Evolutionary conservation across 1,140 invertebrate genomes (phyloP).

Genomic region (Cyclina sinensis): DNA sequence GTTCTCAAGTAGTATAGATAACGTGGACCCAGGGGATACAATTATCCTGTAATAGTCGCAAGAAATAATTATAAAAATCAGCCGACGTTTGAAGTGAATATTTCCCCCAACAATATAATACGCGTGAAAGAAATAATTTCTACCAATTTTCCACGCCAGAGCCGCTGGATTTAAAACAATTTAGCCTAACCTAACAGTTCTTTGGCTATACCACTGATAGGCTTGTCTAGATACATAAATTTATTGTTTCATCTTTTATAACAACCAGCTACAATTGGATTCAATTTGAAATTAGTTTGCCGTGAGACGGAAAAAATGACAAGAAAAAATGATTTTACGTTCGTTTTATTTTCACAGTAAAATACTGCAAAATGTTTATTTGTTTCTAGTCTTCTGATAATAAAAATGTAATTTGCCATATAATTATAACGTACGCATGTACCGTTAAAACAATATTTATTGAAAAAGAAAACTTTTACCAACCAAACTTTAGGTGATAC

Average conservation of each 20-base stretch:
- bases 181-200: slow-evolving; percentile 11
- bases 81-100: background rate
- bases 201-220: background rate
- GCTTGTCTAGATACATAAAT: background rate
- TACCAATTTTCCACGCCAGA: slow-evolving; percentile 28
- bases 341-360: too few species aligned
- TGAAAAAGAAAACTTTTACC: too few species aligned
- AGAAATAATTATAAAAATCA: slow-evolving; percentile 16
- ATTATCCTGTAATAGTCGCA: slow-evolving; percentile 3
- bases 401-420: too few species aligned
- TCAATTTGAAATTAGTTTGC: slow-evolving; percentile 5
- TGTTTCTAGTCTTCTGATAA: too few species aligned
- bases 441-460: too few species aligned
- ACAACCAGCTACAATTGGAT: background rate
- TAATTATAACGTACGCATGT: too few species aligned
- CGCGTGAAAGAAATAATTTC: slow-evolving; percentile 25
- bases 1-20: background rate
- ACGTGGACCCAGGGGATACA: background rate
- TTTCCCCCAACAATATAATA: background rate
- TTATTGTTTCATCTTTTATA: background rate
- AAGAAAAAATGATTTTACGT: too few species aligned
- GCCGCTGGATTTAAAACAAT: slow-evolving; percentile 3
- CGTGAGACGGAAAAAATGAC: background rate
- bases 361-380: too few species aligned
- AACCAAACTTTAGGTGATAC: too few species aligned